phyloP scores from a whole-genome alignment of 2,888 invertebrate species.

The Brachyptera risi region DNA sequence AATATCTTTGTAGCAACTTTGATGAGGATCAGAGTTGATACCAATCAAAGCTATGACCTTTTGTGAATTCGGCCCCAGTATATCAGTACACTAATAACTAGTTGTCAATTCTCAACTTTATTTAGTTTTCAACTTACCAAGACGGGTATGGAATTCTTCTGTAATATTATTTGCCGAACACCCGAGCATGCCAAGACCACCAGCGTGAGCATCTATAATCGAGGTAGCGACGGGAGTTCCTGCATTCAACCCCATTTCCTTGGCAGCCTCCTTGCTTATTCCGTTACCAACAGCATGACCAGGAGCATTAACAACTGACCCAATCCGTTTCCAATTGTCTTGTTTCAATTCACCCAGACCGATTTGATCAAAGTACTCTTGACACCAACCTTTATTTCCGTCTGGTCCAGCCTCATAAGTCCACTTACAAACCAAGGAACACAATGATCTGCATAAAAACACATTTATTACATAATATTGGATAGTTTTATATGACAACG shows the following conservation, averaged over 20 bases:
- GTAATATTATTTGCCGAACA: slow-evolving; percentile 51
- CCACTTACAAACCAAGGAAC: slow-evolving; percentile 94
- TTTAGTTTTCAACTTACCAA: too few relatives aligned
- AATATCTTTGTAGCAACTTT: too few relatives aligned
- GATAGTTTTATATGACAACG: too few relatives aligned
- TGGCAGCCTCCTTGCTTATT: slow-evolving; percentile 60
- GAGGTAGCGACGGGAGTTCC: slow-evolving; percentile 83
- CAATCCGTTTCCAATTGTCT: slow-evolving; percentile 67
- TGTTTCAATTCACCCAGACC: slow-evolving; percentile 68
- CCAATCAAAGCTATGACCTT: too few relatives aligned
- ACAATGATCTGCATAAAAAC: slow-evolving; percentile 74
- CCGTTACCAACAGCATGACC: slow-evolving; percentile 66
- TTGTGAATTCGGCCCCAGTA: too few relatives aligned
- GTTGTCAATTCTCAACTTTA: too few relatives aligned
- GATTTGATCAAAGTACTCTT: slow-evolving; percentile 64
- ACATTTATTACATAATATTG: too few relatives aligned
- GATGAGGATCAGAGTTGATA: too few relatives aligned
- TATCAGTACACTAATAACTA: too few relatives aligned
- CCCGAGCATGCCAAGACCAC: slow-evolving; percentile 82
- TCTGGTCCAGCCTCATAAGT: slow-evolving; percentile 68
- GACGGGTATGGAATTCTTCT: slow-evolving; percentile 47
- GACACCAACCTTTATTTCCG: slow-evolving; percentile 63
- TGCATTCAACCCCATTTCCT: slow-evolving; percentile 61
- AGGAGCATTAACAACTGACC: slow-evolving; percentile 61
- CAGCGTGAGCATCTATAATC: slow-evolving; percentile 94